phyloP scores from a whole-genome alignment of 2,797 vertebrate species.

The Hylomyscus alleni region DNA sequence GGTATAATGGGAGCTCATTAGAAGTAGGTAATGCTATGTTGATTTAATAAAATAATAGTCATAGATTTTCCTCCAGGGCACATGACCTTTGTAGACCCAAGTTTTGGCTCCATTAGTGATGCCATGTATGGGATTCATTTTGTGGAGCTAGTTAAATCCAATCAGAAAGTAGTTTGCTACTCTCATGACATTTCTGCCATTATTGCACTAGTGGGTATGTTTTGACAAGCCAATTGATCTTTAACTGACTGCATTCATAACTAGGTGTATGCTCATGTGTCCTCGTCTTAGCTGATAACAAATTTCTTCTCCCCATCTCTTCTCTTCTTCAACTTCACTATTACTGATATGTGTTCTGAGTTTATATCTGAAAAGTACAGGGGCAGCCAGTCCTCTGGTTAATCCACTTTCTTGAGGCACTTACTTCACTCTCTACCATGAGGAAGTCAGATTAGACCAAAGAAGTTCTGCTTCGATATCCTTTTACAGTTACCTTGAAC shows the following conservation, averaged over 20 bases:
- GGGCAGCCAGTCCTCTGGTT: neutral
- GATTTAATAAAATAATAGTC: neutral
- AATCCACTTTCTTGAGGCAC: neutral
- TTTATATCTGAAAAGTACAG: neutral
- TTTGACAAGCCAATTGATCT: no score
- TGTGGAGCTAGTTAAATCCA: neutral
- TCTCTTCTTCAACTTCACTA: neutral
- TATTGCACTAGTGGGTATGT: no score
- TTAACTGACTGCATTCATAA: no score
- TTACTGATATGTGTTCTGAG: neutral
- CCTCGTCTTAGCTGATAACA: neutral
- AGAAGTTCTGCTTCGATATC: neutral
- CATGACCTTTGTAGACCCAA: neutral
- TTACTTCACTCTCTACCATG: neutral
- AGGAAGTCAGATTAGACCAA: neutral
- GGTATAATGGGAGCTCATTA: neutral
- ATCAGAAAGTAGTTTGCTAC: no score
- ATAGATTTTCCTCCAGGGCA: neutral
- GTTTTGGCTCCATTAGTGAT: neutral
- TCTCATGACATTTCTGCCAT: neutral
- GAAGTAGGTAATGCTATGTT: neutral
- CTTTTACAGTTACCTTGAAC: neutral
- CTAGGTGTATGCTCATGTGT: neutral
- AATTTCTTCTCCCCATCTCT: accelerated
- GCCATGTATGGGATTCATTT: neutral